These are phyloP conservation scores for Nothoprocta pentlandii DNA, from an alignment of 2,113 vertebrate genomes.

Conservation along the genomic window DNA sequence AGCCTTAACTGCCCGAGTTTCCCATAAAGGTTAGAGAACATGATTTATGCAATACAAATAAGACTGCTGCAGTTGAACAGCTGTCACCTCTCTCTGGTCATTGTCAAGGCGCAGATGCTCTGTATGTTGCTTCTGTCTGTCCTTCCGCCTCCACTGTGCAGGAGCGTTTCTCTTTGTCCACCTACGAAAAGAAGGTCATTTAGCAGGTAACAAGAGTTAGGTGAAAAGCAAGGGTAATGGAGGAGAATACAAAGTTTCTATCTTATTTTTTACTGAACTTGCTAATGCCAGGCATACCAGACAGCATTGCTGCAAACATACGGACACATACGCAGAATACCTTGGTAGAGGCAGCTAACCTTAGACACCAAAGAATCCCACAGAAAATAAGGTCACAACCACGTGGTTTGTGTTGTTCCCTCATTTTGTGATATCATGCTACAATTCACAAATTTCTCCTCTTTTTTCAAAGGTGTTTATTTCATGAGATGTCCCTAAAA, in stretches of 20 bases:
- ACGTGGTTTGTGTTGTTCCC: not conserved
- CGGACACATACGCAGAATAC: not conserved
- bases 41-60: not conserved
- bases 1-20: not conserved
- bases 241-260: not conserved
- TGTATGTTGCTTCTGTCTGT: constrained; percentile 95
- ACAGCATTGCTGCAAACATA: not conserved
- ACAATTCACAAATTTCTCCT: not conserved
- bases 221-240: not conserved
- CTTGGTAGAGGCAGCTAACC: not conserved
- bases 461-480: not conserved
- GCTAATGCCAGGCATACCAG: not conserved
- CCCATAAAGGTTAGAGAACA: not conserved
- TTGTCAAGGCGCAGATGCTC: constrained; percentile 97
- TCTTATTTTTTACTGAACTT: not conserved
- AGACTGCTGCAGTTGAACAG: constrained; percentile 5
- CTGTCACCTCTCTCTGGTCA: constrained; percentile 94
- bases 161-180: constrained; percentile 97
- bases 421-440: not conserved
- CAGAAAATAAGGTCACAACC: not conserved
- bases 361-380: not conserved
- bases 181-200: constrained; percentile 70
- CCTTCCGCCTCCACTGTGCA: constrained; percentile 94
- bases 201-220: not conserved
- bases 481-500: not conserved